Evolutionary conservation across 2,113 vertebrate species (phyloP), one percentile per base, ranked within the genome.

Genomic region (Neolamprologus variostigma): DNA sequence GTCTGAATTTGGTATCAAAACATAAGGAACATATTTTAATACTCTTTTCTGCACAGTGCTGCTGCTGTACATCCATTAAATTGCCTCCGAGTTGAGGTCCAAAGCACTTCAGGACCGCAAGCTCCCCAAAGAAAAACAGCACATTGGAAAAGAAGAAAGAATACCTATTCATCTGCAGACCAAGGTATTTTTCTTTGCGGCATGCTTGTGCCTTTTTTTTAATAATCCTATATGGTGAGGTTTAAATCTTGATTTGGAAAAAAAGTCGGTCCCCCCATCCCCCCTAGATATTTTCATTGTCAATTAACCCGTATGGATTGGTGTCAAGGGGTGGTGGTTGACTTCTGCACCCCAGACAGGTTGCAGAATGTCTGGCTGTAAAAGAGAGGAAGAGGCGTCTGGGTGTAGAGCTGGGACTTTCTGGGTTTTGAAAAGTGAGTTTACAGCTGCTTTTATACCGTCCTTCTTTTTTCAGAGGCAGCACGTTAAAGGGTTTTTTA

Each of bases 241-340:
- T 90, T 91, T 92, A 89, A 91, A 93, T 90, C 81, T 87, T 79
- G 80, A 83, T 91, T 66, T 51, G 23, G 14, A 66, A 66, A 66
- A 86, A 89, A 88, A 10, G 61, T 51, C 55, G 17, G 81, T 91
- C 40, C 50, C 86, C 86, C 91, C 57, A 76, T 83, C 91, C 85
- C 92, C 82, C 71, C 55, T 86, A 94, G 93, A 87, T 92, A 93
- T 94, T 94, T 95, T 93, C 88, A 93, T 91, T 91, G 84, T 88
- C 88, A 94, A 94, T 95, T 92, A 94, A 94, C 91, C 90, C 83
- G 3, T 68, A 81, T 90, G 91, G 89, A 92, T 88, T 89, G 92
- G 88, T 94, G 94, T 95, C 93, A 94, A 90, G 83, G 90, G 90
- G 92, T 59, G 83, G 82, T 11, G 50, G 87, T 90, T 90, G 91